Percentiles rank a stretch among this genome's conserved stretches.
phyloP scores from a whole-genome alignment of 2,888 invertebrate genomes.

The Eupelmus urozonus region DNA sequence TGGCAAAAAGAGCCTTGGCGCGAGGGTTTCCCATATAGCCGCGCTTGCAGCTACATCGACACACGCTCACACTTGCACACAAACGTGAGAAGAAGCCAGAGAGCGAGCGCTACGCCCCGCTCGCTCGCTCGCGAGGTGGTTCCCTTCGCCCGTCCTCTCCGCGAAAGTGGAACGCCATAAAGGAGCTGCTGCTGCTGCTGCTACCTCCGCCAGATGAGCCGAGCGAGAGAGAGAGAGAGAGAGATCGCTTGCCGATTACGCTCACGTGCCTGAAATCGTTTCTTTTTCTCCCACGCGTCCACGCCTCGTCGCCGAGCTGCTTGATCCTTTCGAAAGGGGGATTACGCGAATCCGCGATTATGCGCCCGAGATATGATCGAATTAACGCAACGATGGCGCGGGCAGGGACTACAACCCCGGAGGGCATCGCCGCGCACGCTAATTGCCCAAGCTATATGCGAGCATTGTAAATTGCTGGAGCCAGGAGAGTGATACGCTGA shows the following conservation, averaged over 20 bases:
- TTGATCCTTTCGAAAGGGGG: conserved; percentile 27
- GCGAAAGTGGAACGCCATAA: conserved; percentile 77
- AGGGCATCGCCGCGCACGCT: conserved; percentile 14
- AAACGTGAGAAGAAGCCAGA: conserved; percentile 53
- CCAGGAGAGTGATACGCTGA: too few relatives aligned
- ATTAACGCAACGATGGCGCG: conserved; percentile 26
- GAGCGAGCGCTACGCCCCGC: conserved; percentile 48
- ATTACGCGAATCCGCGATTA: conserved; percentile 51
- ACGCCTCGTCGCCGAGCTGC: conserved; percentile 39
- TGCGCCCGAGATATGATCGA: conserved; percentile 48
- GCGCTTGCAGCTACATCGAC: neutral
- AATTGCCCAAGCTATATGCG: conserved; percentile 6
- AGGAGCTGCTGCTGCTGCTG: conserved; percentile 67
- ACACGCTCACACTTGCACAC: neutral
- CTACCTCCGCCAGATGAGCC: conserved; percentile 49
- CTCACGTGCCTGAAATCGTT: conserved; percentile 68
- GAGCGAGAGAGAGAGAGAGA: conserved; percentile 42
- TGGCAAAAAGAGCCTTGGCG: conserved; percentile 1
- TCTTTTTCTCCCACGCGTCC: conserved; percentile 66
- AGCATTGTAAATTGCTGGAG: too few relatives aligned
- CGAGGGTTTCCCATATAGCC: conserved; percentile 36
- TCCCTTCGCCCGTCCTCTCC: conserved; percentile 63
- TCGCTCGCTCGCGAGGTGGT: conserved; percentile 61
- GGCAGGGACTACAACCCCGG: neutral
- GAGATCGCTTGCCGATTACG: conserved; percentile 65